Percentiles rank a stretch among this genome's conserved stretches.
Conservation (phyloP, 2,888 invertebrate genomes). For the Apoda limacodes region DNA sequence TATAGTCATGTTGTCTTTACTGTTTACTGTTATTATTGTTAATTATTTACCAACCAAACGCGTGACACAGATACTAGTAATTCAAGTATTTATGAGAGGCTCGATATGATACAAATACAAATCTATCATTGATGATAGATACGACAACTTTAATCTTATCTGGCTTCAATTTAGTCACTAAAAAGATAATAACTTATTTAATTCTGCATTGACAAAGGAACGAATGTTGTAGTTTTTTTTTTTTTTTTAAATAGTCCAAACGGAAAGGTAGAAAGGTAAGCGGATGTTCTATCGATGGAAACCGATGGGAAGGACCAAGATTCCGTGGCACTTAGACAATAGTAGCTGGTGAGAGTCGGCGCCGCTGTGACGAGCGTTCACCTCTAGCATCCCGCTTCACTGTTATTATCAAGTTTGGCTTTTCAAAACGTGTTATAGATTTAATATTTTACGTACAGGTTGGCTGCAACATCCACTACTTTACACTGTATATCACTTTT, state of each 20-base stretch:
- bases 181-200: too few species aligned
- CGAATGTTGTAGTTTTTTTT: too few species aligned
- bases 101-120: too few species aligned
- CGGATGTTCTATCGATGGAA: conserved; percentile 60
- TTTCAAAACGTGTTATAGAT: conserved; percentile 22
- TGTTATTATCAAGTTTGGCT: conserved; percentile 35
- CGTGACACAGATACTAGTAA: conserved; percentile 25
- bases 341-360: conserved; percentile 65
- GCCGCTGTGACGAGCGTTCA: conserved; percentile 66
- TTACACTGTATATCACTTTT: conserved; percentile 43
- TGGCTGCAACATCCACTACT: conserved; percentile 45
- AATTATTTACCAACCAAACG: conserved; percentile 35
- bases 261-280: conserved; percentile 31
- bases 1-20: conserved; percentile 12
- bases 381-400: conserved; percentile 56
- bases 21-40: conserved; percentile 40
- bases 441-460: conserved; percentile 35
- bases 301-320: conserved; percentile 67
- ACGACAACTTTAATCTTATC: too few species aligned
- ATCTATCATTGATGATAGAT: too few species aligned
- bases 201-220: too few species aligned
- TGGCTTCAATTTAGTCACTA: too few species aligned
- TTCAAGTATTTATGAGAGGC: too few species aligned
- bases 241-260: conserved; percentile 11
- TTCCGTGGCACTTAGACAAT: conserved; percentile 68